Percentiles rank a stretch among this genome's conserved stretches.
Conservation (phyloP, 2,113 vertebrate species). For the Alethe diademata region DNA sequence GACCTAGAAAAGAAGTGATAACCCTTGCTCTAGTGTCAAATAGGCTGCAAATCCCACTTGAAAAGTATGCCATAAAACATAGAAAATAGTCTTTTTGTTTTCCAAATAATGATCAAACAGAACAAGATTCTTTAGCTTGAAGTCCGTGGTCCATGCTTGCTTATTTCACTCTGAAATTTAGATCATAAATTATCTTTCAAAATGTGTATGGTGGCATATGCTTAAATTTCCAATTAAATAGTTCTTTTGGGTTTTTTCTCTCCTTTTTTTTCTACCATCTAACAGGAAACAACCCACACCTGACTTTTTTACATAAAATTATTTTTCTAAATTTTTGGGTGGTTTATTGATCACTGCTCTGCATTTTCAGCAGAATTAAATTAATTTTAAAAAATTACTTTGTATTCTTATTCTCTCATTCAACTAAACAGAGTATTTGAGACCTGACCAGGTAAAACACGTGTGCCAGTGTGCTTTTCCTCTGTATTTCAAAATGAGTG, state of each 20-base stretch:
- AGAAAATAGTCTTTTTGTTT: neutral
- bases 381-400: neutral
- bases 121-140: neutral
- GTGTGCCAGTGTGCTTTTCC: neutral
- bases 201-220: neutral
- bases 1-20: neutral
- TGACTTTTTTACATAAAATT: neutral
- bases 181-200: neutral
- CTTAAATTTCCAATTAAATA: neutral
- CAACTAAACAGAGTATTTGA: neutral
- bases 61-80: neutral
- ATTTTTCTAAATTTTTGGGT: neutral
- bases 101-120: neutral
- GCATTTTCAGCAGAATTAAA: neutral
- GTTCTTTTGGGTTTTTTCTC: fast-evolving
- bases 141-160: neutral
- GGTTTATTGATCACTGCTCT: neutral
- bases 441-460: neutral
- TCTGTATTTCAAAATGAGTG: neutral
- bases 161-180: neutral
- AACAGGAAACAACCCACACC: neutral
- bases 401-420: neutral
- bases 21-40: neutral
- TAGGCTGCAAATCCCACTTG: neutral
- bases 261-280: neutral